Base-by-base conservation (phyloP, 1,140 invertebrate genomes). In the Diachasmimorpha longicaudata region DNA sequence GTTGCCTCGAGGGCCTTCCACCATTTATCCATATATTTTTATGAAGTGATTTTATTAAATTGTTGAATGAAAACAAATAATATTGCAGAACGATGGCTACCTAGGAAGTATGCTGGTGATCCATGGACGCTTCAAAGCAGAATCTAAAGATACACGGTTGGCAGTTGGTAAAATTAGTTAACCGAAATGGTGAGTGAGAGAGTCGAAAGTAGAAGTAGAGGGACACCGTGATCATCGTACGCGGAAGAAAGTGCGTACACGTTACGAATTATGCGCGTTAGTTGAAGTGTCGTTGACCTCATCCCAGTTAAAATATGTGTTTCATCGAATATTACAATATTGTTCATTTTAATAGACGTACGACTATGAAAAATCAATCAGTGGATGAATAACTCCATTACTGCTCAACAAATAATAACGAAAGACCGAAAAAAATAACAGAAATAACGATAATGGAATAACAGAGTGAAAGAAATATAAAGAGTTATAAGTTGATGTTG, bases 281-380 rank as follows among this genome's bases (percentile, higher is more conserved):
- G 70, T 76, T 63, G 58, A 78, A 81, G 81, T 78, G 84, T 85
- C 85, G 81, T 88, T 87, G 85, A 87, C 85, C 84, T 77, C 82
- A 75, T 75, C 80, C 68, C 78, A 9, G 5, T 52, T 58, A 4
- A 31, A 31, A 25, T 46, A 68, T 78, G 48, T 72, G 55, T 79
- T 81, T 83, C 84, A 42, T 11, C 10, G 11, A 31, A 63, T 63
- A 63, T 63, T 63, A n/a, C n/a, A n/a, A n/a, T n/a, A n/a, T 63
- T 31, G 19, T 63, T 0, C 19, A 25, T 25, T 25, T 4, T 25
- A 11, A 63, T 19, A 19, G 84, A 86, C 83, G 82, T 86, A 87
- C 84, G 86, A 82, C 82, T 77, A 74, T 68, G 73, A 74, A 80
- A 82, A 85, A 87, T 86, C 85, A 85, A 86, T 83, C 79, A 66